A percentile compares a stretch with the other conserved stretches of the same genome.
phyloP scores from a whole-genome alignment of 2,888 invertebrate genomes.

The Apotomis turbidana region DNA sequence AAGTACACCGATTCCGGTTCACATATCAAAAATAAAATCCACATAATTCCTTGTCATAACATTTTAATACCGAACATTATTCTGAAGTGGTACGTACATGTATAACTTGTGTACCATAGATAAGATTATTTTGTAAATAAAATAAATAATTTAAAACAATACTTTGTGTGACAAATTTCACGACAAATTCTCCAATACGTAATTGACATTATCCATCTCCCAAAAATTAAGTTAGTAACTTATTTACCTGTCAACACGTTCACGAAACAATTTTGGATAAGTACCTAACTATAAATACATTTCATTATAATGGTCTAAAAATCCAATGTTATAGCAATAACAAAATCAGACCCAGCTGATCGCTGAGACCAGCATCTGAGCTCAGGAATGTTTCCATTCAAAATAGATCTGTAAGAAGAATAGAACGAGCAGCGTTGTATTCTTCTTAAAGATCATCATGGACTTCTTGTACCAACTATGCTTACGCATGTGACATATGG shows the following conservation, averaged over 20 bases:
- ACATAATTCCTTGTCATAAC: conserved; percentile 8
- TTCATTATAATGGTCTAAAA: no score
- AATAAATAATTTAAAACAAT: conserved; percentile 12
- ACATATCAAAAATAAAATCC: not conserved
- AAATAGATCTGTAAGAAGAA: no score
- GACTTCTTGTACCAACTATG: no score
- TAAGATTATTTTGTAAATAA: conserved; percentile 1
- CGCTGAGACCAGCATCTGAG: no score
- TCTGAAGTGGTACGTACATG: conserved; percentile 6
- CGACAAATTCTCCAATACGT: not conserved
- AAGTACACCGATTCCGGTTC: no score
- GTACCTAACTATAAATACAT: no score
- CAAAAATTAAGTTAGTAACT: not conserved
- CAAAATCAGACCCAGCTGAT: no score
- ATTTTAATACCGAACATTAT: conserved; percentile 26
- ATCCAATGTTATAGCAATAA: no score
- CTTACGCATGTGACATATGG: no score
- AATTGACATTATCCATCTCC: not conserved
- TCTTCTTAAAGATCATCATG: no score
- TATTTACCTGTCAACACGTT: not conserved
- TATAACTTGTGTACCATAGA: conserved; percentile 1
- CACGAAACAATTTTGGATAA: not conserved
- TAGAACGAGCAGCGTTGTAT: no score
- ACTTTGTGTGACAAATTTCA: not conserved
- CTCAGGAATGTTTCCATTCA: no score